phyloP scores from a whole-genome alignment of 1,140 invertebrate genomes.

The Epicauta chinensis region DNA sequence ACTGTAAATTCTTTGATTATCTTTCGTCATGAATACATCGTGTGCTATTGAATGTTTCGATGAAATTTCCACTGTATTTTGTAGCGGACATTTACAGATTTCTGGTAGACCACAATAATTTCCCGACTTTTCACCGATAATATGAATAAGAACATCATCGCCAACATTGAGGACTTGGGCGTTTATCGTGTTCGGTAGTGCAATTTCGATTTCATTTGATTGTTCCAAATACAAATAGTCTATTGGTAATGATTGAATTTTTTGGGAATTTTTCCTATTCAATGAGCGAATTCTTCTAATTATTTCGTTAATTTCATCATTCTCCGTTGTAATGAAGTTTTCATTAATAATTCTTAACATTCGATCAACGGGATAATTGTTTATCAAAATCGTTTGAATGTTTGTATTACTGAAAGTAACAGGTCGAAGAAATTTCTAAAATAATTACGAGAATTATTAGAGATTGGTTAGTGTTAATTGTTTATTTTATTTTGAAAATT shows the following conservation, averaged over 20 bases:
- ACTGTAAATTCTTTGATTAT: constrained; percentile 30
- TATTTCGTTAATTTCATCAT: constrained; percentile 2
- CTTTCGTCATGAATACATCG: constrained; percentile 25
- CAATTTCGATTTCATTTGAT: constrained; percentile 28
- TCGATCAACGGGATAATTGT: constrained; percentile 4
- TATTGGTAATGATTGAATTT: constrained; percentile 26
- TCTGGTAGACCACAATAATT: constrained; percentile 30
- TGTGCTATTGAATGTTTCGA: constrained; percentile 22
- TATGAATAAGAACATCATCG: constrained; percentile 29
- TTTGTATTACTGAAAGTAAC: no score
- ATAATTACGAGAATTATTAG: background rate
- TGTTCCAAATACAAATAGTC: constrained; percentile 37
- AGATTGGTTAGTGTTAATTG: background rate
- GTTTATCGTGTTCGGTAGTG: constrained; percentile 22
- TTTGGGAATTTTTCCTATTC: background rate
- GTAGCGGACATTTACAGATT: constrained; percentile 29
- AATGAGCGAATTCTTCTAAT: background rate
- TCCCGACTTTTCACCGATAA: constrained; percentile 26
- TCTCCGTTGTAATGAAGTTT: constrained; percentile 3
- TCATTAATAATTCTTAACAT: constrained; percentile 14
- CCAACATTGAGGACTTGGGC: constrained; percentile 22
- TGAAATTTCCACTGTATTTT: constrained; percentile 33
- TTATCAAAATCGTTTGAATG: no score
- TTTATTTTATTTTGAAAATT: no score
- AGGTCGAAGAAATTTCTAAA: background rate